Evolutionary conservation across 2,797 vertebrate species (phyloP).

Genomic region (Epinephelus coioides): DNA sequence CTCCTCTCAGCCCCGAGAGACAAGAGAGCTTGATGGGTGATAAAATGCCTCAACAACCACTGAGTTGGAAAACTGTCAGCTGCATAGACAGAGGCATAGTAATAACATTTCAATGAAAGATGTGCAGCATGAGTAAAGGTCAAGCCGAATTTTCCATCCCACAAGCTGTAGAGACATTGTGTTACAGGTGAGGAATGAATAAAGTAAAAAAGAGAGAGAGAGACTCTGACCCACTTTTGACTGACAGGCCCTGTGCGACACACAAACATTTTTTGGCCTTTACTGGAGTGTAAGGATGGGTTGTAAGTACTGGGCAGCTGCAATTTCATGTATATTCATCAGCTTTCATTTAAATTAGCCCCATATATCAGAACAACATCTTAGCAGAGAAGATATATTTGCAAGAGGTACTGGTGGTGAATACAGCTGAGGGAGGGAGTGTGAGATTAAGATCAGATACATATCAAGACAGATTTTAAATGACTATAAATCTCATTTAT

Average conservation of each 20-base stretch:
- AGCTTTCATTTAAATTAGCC: conserved; percentile 24
- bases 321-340: conserved; percentile 24
- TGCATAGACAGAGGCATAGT: conserved; percentile 24
- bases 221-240: conserved; percentile 20
- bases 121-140: conserved; percentile 29
- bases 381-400: conserved; percentile 31
- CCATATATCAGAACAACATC: conserved; percentile 21
- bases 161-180: background rate
- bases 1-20: conserved; percentile 16
- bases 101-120: conserved; percentile 24
- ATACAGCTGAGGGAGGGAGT: conserved; percentile 14
- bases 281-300: background rate
- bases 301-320: conserved; percentile 7
- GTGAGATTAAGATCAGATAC: conserved; percentile 1
- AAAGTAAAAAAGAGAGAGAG: background rate
- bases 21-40: conserved; percentile 33
- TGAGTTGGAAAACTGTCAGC: conserved; percentile 50
- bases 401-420: conserved; percentile 1
- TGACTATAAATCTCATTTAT: conserved; percentile 23
- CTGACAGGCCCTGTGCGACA: background rate
- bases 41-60: conserved; percentile 41
- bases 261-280: background rate
- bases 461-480: conserved; percentile 20
- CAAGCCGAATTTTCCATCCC: conserved; percentile 24
- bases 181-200: conserved; percentile 9